phyloP scores from a whole-genome alignment of 2,797 vertebrate species.

The Enteromius anoplus region DNA sequence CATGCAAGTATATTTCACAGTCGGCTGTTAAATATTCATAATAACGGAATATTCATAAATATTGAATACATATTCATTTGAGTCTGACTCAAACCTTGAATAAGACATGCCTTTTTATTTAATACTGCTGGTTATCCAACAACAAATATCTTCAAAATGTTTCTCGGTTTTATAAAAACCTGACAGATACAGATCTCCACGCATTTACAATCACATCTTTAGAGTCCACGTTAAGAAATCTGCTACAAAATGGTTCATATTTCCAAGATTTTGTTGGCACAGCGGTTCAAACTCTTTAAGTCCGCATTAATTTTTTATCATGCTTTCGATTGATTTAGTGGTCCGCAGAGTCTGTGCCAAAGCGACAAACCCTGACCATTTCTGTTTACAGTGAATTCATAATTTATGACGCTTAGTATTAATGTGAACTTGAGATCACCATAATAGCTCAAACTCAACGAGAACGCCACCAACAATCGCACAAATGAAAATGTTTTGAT shows the following conservation, averaged over 20 bases:
- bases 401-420: constrained; percentile 27
- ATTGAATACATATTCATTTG: constrained; percentile 12
- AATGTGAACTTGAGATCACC: constrained; percentile 29
- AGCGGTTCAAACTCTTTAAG: constrained; percentile 34
- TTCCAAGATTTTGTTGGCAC: constrained; percentile 11
- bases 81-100: neutral
- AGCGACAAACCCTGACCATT: constrained; percentile 24
- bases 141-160: neutral
- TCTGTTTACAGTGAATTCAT: constrained; percentile 43
- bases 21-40: constrained; percentile 8
- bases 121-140: neutral
- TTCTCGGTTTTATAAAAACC: neutral
- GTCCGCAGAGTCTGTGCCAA: constrained; percentile 33
- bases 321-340: constrained; percentile 37
- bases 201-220: neutral
- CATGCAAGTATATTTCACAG: neutral
- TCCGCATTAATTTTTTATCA: constrained; percentile 47
- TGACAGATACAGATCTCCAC: neutral
- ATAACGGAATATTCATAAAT: constrained; percentile 20
- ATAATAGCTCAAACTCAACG: neutral
- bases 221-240: neutral
- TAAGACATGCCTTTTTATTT: neutral
- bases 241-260: constrained; percentile 16
- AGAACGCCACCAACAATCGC: neutral
- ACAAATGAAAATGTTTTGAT: constrained; percentile 7